phyloP scores from a whole-genome alignment of 2,113 vertebrate genomes.

The Pandion haliaetus region DNA sequence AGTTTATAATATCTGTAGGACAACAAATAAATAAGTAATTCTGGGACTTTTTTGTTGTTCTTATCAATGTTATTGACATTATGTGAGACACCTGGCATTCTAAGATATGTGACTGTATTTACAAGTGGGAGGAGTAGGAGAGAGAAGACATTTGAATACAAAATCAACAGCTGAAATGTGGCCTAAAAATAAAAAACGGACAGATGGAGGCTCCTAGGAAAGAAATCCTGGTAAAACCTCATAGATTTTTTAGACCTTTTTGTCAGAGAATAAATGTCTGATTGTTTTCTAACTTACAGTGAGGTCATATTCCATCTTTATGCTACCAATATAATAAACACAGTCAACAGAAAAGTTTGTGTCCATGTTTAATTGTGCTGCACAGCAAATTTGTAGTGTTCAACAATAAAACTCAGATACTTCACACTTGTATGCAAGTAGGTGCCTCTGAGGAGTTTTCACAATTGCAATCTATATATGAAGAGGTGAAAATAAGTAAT shows the following conservation, averaged over 20 bases:
- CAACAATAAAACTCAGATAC: not conserved
- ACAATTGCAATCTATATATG: not conserved
- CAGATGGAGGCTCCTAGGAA: not conserved
- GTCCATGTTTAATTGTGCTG: not conserved
- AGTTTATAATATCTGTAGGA: not conserved
- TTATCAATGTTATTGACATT: not conserved
- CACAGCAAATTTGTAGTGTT: not conserved
- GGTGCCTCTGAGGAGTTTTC: not conserved
- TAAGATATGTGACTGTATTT: not conserved
- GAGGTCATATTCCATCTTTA: not conserved
- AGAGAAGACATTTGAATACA: not conserved
- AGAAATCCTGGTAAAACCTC: not conserved
- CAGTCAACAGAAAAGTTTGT: not conserved
- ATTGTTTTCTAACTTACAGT: slow-evolving; percentile 18
- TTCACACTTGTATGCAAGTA: not conserved
- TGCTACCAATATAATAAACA: not conserved
- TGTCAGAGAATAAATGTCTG: not conserved
- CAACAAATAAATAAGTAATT: not conserved
- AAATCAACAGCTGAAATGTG: not conserved
- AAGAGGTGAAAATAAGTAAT: not conserved
- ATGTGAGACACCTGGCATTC: not conserved
- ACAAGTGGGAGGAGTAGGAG: not conserved
- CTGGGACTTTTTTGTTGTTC: not conserved
- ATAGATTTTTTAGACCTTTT: not conserved
- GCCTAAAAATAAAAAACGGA: not conserved